phyloP scores from a whole-genome alignment of 2,888 invertebrate species.

The Pachliopta kotzebuea region DNA sequence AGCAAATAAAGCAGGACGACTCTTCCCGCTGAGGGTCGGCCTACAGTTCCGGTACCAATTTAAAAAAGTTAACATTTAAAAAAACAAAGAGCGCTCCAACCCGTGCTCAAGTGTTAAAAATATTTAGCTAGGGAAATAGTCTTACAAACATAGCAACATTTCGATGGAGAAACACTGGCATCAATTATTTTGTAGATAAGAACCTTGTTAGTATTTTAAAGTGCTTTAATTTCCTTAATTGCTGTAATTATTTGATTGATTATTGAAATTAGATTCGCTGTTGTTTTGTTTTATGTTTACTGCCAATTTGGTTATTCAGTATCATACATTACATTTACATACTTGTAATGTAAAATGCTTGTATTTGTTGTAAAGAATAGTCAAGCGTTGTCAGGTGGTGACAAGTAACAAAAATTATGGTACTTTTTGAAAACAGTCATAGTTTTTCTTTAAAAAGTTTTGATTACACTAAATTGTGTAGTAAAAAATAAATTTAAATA shows the following conservation, averaged over 20 bases:
- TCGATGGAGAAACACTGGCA: constrained; percentile 21
- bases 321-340: too few relatives aligned
- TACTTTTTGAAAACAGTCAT: too few relatives aligned
- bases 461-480: too few relatives aligned
- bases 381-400: too few relatives aligned
- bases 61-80: constrained; percentile 47
- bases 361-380: too few relatives aligned
- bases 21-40: constrained; percentile 47
- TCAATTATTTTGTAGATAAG: constrained; percentile 22
- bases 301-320: too few relatives aligned
- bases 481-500: background rate
- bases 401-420: too few relatives aligned
- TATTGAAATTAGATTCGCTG: background rate
- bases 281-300: background rate
- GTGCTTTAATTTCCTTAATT: constrained; percentile 13
- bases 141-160: constrained; percentile 28
- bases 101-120: constrained; percentile 45
- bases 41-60: constrained; percentile 50
- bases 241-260: background rate
- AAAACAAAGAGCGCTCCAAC: constrained; percentile 29
- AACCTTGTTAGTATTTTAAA: constrained; percentile 16
- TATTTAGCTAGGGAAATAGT: constrained; percentile 33
- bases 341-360: too few relatives aligned
- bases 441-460: too few relatives aligned
- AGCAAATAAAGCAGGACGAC: constrained; percentile 61